Evolutionary conservation across 2,797 vertebrate genomes (phyloP), one percentile per base, ranked within the genome.

Genomic region (Mormyrops boulengeri): DNA sequence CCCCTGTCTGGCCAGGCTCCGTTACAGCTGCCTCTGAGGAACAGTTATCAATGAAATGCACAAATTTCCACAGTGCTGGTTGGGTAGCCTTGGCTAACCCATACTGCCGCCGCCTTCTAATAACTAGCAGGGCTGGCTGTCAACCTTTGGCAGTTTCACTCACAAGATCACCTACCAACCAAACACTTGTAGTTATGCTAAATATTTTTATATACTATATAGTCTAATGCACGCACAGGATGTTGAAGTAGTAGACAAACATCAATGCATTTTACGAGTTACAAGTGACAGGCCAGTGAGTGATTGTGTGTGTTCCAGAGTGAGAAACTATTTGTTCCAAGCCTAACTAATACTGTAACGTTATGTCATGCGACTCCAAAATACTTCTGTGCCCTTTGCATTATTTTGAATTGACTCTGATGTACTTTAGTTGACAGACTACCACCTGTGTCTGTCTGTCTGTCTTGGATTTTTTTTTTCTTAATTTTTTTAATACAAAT

Each of bases 361-460:
- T 26, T 50, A 38, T 30, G 17, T 44, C 88, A 87, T 88, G 90
- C 30, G 89, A 44, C 91, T 88, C n/a, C 38, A 50, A 55, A 60
- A 49, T 44, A 62, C 17, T 5, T 52, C 14, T 82, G 47, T 12
- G 44, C 26, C 41, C 50, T 49, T 0, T 89, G 88, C 50, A 30
- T 52, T 89, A 38, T 41, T 87, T 90, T 90, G 89, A 93, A 91
- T 47, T 62, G 84, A 69, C 89, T 22, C 50, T 60, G 89, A 11
- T 9, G 89, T 60, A 22, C 3, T 41, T 53, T 88, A 87, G 90
- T 84, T 30, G 84, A 30, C 84, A 41, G 52, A 88, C 41, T 8
- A 90, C 57, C 91, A 88, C 89, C 91, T 88, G 17, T 89, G 89
- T 88, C 90, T 92, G 87, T 87, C n/a, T 47, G 89, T 91, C 89